Conservation (phyloP, 1,140 invertebrate species). For the Globodera rostochiensis region DNA sequence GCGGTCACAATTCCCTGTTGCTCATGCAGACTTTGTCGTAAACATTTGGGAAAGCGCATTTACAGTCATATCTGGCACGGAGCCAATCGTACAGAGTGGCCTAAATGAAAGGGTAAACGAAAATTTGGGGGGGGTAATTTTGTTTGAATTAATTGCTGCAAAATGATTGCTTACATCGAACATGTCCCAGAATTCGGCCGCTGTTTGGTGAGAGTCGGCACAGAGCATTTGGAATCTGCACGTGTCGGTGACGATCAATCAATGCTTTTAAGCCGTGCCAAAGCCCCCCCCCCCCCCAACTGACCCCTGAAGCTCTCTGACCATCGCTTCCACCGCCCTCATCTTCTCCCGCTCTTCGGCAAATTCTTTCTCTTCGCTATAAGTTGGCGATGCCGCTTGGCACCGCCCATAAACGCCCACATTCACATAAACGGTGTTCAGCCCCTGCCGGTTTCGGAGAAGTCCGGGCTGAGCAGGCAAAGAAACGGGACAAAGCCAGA, state of each 20-base stretch:
- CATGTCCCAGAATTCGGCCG: slow-evolving; percentile 79
- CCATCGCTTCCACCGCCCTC: slow-evolving; percentile 75
- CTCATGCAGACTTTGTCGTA: slow-evolving; percentile 79
- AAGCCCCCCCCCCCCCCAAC: slow-evolving; percentile 40
- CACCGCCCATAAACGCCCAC: slow-evolving; percentile 78
- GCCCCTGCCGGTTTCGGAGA: slow-evolving; percentile 67
- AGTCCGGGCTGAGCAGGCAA: slow-evolving; percentile 76
- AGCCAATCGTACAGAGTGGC: slow-evolving; percentile 76
- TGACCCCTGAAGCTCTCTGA: slow-evolving; percentile 73
- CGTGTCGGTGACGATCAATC: slow-evolving; percentile 4
- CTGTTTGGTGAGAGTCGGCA: slow-evolving; percentile 78
- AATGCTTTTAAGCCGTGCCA: slow-evolving; percentile 5
- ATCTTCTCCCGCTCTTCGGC: slow-evolving; percentile 73
- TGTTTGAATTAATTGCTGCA: not conserved
- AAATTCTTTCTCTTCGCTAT: not conserved
- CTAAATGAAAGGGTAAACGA: not conserved
- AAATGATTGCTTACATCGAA: slow-evolving; percentile 71
- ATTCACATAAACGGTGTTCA: slow-evolving; percentile 73
- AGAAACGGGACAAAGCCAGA: slow-evolving; percentile 82
- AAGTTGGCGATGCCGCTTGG: not conserved
- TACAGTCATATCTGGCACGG: slow-evolving; percentile 71
- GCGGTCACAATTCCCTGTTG: slow-evolving; percentile 67
- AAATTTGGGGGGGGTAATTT: not conserved
- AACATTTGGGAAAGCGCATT: slow-evolving; percentile 79
- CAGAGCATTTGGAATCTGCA: slow-evolving; percentile 82